Percentiles rank a stretch among this genome's conserved stretches.
These are phyloP conservation scores for Akabosia matsudoensis DNA, from an alignment of 1,140 invertebrate species.

Conservation along the genomic window DNA sequence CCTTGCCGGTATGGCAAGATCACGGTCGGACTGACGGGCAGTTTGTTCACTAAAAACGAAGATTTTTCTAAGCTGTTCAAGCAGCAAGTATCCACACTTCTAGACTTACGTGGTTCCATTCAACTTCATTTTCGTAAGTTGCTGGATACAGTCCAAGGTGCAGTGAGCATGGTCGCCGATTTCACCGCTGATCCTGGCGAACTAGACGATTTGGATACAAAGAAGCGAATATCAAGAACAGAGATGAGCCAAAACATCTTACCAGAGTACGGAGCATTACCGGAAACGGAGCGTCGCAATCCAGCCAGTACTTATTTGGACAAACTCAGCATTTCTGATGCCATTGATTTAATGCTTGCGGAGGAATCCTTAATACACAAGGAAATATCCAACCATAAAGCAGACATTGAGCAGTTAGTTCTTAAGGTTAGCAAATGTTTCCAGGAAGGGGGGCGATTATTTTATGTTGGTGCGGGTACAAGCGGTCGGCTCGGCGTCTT, in stretches of 20 bases:
- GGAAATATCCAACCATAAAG: constrained; percentile 26
- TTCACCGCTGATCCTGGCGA: not conserved
- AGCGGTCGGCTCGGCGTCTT: constrained; percentile 43
- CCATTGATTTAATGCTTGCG: constrained; percentile 38
- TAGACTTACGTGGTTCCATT: not conserved
- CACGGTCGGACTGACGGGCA: constrained; percentile 40
- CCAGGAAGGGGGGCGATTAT: constrained; percentile 35
- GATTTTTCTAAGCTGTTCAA: constrained; percentile 25
- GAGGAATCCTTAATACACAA: constrained; percentile 33
- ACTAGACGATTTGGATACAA: not conserved
- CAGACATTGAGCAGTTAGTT: constrained; percentile 25
- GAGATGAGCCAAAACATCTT: constrained; percentile 28
- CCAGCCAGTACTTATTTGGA: constrained; percentile 37
- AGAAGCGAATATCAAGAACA: not conserved
- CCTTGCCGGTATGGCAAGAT: not conserved
- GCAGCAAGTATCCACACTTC: not conserved
- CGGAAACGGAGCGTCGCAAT: constrained; percentile 40
- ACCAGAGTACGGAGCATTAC: constrained; percentile 27
- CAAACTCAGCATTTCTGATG: constrained; percentile 26
- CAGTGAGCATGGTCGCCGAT: not conserved
- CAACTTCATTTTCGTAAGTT: not conserved
- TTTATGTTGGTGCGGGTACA: constrained; percentile 45
- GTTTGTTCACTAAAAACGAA: constrained; percentile 34
- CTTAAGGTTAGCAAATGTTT: constrained; percentile 27
- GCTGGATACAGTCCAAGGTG: constrained; percentile 27